Evolutionary conservation across 2,113 vertebrate genomes (phyloP).

Genomic region (Cygnus atratus): DNA sequence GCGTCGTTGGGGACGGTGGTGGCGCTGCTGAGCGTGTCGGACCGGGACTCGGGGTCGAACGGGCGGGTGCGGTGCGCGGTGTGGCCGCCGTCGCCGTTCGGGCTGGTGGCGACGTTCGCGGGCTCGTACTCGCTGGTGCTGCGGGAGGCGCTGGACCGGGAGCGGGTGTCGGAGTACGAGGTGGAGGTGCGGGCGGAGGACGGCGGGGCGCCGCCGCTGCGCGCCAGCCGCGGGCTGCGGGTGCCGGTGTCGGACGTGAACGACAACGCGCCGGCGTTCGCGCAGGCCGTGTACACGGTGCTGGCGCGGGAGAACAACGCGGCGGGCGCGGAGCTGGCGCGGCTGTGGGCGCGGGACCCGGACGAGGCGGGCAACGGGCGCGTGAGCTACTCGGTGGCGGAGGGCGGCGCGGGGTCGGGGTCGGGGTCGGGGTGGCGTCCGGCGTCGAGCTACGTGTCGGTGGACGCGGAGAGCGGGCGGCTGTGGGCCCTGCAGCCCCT

Average conservation of each 20-base stretch:
- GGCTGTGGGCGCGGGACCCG: slow-evolving; percentile 59
- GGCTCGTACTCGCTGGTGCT: slow-evolving; percentile 72
- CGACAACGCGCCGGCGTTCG: slow-evolving; percentile 74
- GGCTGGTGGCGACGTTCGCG: slow-evolving; percentile 25
- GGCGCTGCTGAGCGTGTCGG: no score
- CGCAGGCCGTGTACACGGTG: slow-evolving; percentile 71
- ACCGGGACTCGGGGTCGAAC: no score
- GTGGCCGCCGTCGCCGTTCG: no score
- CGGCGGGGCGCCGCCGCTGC: no score
- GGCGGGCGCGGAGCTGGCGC: slow-evolving; percentile 71
- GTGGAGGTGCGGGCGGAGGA: slow-evolving; percentile 65
- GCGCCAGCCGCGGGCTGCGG: no score
- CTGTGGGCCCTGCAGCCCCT: background rate
- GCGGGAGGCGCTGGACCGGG: slow-evolving; percentile 76
- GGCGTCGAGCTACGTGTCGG: slow-evolving; percentile 57
- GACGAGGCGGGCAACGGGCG: slow-evolving; percentile 76
- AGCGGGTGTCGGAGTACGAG: slow-evolving; percentile 67
- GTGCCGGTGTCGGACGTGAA: no score
- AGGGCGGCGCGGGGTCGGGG: background rate
- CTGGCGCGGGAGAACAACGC: slow-evolving; percentile 69
- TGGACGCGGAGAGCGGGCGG: slow-evolving; percentile 50
- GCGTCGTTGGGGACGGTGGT: no score
- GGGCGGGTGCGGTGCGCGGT: no score
- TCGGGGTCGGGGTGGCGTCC: background rate
- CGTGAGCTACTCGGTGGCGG: slow-evolving; percentile 74